phyloP scores from a whole-genome alignment of 2,113 vertebrate genomes.

The Vireo altiloquus region DNA sequence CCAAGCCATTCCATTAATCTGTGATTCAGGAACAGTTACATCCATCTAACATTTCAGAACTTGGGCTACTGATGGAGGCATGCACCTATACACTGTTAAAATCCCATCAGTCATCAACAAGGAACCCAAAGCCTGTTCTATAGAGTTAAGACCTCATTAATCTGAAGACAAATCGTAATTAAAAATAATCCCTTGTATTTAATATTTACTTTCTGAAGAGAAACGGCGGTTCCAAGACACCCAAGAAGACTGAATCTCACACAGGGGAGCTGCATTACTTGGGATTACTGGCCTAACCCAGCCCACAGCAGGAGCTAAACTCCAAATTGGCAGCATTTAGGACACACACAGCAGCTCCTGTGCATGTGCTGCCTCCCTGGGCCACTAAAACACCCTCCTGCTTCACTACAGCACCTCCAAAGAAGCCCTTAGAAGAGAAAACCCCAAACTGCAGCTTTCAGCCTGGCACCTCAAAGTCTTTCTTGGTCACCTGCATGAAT shows the following conservation, averaged over 20 bases:
- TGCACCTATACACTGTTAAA: background rate
- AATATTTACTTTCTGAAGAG: background rate
- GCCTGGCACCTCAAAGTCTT: background rate
- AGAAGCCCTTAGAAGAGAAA: background rate
- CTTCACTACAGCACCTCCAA: background rate
- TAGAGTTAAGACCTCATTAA: background rate
- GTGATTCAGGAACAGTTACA: fast-evolving
- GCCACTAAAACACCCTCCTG: background rate
- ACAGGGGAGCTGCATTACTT: background rate
- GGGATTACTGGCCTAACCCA: background rate
- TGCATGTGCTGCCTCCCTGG: fast-evolving
- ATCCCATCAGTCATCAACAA: background rate
- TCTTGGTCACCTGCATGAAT: constrained; percentile 11
- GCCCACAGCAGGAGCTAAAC: background rate
- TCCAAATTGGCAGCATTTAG: background rate
- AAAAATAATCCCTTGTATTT: background rate
- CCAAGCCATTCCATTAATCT: background rate
- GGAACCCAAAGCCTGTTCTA: background rate
- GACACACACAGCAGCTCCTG: background rate
- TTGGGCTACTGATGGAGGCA: background rate
- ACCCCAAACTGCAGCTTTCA: background rate
- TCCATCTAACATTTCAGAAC: background rate
- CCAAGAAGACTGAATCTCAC: background rate
- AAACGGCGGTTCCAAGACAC: background rate
- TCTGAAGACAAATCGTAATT: background rate